These are phyloP conservation scores for Tapirus terrestris DNA, from an alignment of 2,113 vertebrate species.

Conservation along the genomic window DNA sequence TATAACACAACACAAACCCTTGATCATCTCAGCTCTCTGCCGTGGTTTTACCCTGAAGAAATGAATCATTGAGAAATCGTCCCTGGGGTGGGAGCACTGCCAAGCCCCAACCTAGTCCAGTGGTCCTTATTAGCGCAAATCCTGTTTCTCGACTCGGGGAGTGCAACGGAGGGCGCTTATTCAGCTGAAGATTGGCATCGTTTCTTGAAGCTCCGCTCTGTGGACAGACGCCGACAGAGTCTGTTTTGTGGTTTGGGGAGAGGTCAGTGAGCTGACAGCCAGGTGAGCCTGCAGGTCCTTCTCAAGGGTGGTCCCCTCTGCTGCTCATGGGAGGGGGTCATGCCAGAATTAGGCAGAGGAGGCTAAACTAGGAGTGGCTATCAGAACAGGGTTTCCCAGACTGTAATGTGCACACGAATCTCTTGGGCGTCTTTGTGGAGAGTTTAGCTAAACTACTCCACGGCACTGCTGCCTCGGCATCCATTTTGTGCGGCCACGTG, in stretches of 20 bases:
- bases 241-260: neutral
- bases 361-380: no score
- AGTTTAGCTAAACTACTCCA: rapidly evolving
- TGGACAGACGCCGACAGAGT: neutral
- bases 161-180: rapidly evolving
- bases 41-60: slow-evolving; percentile 15
- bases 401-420: rapidly evolving
- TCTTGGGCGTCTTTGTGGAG: neutral
- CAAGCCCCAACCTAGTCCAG: neutral
- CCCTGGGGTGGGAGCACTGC: neutral
- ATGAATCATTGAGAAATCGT: neutral
- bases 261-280: neutral
- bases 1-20: neutral
- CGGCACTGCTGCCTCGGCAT: neutral
- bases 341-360: neutral
- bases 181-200: neutral
- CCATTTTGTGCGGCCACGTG: rapidly evolving
- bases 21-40: neutral
- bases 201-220: neutral
- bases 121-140: neutral
- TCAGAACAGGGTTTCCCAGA: neutral
- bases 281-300: neutral
- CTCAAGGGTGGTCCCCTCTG: neutral
- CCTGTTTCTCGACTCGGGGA: rapidly evolving
- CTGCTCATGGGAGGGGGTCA: neutral